Conservation (phyloP, 2,113 vertebrate species). For the Pseudorhombus dupliciocellatus region DNA sequence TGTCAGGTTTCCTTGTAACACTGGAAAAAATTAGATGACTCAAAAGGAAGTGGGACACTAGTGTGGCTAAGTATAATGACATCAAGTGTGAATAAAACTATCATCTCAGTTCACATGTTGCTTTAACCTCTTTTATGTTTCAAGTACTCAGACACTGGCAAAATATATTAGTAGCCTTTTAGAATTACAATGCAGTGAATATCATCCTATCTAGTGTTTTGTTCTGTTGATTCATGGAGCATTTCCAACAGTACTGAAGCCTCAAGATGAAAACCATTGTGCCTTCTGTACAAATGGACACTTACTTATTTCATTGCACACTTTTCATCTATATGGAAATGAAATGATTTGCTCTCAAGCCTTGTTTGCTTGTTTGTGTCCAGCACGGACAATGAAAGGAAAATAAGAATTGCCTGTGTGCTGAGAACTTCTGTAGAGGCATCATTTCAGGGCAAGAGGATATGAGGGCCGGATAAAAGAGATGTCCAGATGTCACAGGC, state of each 20-base stretch:
- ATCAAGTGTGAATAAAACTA: slow-evolving; percentile 59
- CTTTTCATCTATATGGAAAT: slow-evolving; percentile 84
- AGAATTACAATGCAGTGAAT: slow-evolving; percentile 73
- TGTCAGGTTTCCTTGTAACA: background rate
- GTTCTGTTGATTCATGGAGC: slow-evolving; percentile 75
- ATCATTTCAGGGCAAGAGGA: slow-evolving; percentile 60
- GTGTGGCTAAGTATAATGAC: slow-evolving; percentile 57
- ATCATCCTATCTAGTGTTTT: slow-evolving; percentile 76
- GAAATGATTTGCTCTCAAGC: slow-evolving; percentile 66
- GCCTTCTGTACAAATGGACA: slow-evolving; percentile 77
- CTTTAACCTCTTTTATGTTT: slow-evolving; percentile 76
- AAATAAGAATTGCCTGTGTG: slow-evolving; percentile 70
- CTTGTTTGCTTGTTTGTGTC: slow-evolving; percentile 78
- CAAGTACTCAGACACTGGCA: slow-evolving; percentile 74
- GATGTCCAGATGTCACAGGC: slow-evolving; percentile 55
- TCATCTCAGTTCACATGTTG: slow-evolving; percentile 62
- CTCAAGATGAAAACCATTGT: slow-evolving; percentile 78
- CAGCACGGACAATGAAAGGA: slow-evolving; percentile 66
- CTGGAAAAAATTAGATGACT: slow-evolving; percentile 16
- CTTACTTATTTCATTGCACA: slow-evolving; percentile 75
- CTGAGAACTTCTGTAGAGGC: slow-evolving; percentile 64
- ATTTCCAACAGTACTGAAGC: slow-evolving; percentile 73
- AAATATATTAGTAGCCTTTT: slow-evolving; percentile 77
- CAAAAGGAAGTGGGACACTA: slow-evolving; percentile 31
- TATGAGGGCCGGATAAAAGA: slow-evolving; percentile 47